Conservation (phyloP, 1,140 invertebrate genomes). For the Sarcophaga bullata region DNA sequence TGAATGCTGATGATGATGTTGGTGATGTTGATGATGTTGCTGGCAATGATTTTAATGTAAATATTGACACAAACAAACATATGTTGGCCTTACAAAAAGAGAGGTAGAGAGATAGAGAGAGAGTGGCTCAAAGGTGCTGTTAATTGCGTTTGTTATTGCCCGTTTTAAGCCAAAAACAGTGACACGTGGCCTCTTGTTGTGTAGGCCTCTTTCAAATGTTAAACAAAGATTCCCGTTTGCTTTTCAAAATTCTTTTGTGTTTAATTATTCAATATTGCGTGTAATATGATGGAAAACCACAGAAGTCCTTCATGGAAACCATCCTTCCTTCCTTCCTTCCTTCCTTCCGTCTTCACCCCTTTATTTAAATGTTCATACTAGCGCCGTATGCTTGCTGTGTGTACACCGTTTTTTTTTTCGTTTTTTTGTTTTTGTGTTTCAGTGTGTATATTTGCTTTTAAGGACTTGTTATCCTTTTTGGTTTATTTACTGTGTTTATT, state of each 20-base stretch:
- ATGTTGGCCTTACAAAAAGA: too few relatives aligned
- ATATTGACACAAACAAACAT: neutral
- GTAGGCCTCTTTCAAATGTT: neutral
- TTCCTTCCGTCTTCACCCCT: neutral
- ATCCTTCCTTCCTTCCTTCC: too few relatives aligned
- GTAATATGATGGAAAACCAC: constrained; percentile 26
- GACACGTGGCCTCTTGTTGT: constrained; percentile 23
- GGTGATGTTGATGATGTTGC: neutral
- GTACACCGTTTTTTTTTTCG: neutral
- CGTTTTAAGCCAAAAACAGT: constrained; percentile 27
- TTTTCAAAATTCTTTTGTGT: neutral
- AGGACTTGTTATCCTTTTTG: constrained; percentile 13
- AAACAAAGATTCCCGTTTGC: too few relatives aligned
- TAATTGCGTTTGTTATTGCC: constrained; percentile 32
- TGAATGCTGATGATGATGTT: neutral
- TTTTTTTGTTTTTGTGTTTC: neutral
- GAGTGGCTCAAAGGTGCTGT: neutral
- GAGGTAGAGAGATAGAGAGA: too few relatives aligned
- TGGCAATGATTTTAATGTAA: neutral
- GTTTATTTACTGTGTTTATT: constrained; percentile 22
- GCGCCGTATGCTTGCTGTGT: neutral
- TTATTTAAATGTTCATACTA: constrained; percentile 3
- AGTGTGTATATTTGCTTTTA: neutral
- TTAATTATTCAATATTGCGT: constrained; percentile 35
- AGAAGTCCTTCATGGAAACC: neutral